Evolutionary conservation across 1,140 invertebrate species (phyloP).

Genomic region (Drosophila dunni): DNA sequence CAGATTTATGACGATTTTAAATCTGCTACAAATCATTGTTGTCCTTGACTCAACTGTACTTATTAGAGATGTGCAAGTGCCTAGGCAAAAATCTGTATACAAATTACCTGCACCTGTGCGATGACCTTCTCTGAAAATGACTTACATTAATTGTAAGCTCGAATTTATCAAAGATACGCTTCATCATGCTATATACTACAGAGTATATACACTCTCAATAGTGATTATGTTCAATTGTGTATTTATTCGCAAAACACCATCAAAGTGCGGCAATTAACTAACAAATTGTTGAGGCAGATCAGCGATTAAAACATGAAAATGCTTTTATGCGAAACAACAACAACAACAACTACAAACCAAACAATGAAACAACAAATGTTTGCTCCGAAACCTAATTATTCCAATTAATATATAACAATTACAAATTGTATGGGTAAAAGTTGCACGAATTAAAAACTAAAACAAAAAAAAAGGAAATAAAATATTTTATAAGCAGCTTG

Average conservation of each 20-base stretch:
- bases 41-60: slow-evolving; percentile 3
- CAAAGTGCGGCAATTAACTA: slow-evolving; percentile 73
- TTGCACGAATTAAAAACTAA: slow-evolving; percentile 2
- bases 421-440: slow-evolving; percentile 29
- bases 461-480: background rate
- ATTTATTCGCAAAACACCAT: slow-evolving; percentile 42
- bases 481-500: slow-evolving; percentile 3
- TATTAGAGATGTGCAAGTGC: background rate
- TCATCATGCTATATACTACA: slow-evolving; percentile 18
- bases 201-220: background rate
- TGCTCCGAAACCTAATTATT: slow-evolving; percentile 42
- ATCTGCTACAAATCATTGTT: background rate
- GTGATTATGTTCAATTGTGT: slow-evolving; percentile 12
- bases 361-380: slow-evolving; percentile 33
- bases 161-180: slow-evolving; percentile 2
- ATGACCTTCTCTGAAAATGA: slow-evolving; percentile 1
- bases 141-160: background rate
- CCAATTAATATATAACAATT: slow-evolving; percentile 34
- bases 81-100: background rate
- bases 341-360: slow-evolving; percentile 8
- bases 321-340: slow-evolving; percentile 58
- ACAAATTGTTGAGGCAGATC: slow-evolving; percentile 78
- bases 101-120: slow-evolving; percentile 6
- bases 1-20: no score
- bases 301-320: slow-evolving; percentile 74